phyloP scores from a whole-genome alignment of 2,888 invertebrate genomes.

The Phorcus lineatus region DNA sequence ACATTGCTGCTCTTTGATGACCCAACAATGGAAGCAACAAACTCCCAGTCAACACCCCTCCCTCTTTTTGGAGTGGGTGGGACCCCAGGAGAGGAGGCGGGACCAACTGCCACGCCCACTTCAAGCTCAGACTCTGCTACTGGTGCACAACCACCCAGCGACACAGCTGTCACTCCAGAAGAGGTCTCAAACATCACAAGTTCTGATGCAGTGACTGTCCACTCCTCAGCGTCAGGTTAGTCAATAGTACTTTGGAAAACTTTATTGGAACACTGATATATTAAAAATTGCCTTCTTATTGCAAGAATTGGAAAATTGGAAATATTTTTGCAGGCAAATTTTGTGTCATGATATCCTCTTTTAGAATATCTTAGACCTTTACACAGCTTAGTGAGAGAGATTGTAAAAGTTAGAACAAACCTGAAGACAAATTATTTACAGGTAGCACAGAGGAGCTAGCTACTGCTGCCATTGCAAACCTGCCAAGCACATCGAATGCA shows the following conservation, averaged over 20 bases:
- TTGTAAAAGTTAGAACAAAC: too few relatives aligned
- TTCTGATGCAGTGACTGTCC: constrained; percentile 63
- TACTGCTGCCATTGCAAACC: constrained; percentile 25
- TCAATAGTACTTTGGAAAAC: neutral
- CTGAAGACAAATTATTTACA: constrained; percentile 30
- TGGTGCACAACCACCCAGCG: constrained; percentile 31
- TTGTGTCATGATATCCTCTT: too few relatives aligned
- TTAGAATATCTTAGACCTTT: too few relatives aligned
- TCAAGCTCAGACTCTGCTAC: constrained; percentile 27
- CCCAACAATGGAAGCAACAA: constrained; percentile 25
- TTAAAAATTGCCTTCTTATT: too few relatives aligned
- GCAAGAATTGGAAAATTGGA: too few relatives aligned
- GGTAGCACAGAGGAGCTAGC: constrained; percentile 50
- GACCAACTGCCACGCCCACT: constrained; percentile 27
- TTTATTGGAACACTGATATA: neutral
- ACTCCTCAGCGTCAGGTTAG: constrained; percentile 54
- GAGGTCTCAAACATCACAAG: constrained; percentile 63
- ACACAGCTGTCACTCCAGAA: constrained; percentile 55
- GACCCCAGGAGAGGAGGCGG: neutral
- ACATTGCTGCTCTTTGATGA: constrained; percentile 49
- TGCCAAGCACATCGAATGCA: neutral
- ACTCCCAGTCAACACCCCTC: neutral
- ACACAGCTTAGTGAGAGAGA: too few relatives aligned
- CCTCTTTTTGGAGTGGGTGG: neutral
- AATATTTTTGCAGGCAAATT: too few relatives aligned